Percentiles rank a stretch among this genome's conserved stretches.
Evolutionary conservation across 2,888 invertebrate genomes (phyloP).

Genomic region (Hypolimnas misippus): DNA sequence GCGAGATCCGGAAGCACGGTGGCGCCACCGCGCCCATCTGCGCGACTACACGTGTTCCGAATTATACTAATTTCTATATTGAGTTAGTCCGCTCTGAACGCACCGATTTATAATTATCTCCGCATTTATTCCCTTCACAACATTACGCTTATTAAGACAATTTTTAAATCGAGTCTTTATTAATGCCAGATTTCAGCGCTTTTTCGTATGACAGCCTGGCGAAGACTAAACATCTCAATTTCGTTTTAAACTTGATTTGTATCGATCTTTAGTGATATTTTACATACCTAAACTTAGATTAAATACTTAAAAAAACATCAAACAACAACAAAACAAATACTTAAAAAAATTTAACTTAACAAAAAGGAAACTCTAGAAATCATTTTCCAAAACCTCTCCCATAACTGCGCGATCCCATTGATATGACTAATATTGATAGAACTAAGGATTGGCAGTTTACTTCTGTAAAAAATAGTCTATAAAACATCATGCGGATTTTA

Average conservation of each 20-base stretch:
- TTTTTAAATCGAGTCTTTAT: conserved; percentile 14
- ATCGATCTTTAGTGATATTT: too few species aligned
- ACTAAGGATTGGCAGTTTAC: too few species aligned
- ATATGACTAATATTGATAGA: too few species aligned
- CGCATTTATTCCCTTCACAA: conserved; percentile 18
- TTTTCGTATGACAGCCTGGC: background rate
- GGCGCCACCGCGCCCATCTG: conserved; percentile 29
- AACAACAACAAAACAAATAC: too few species aligned
- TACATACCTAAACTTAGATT: too few species aligned
- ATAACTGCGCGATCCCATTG: too few species aligned
- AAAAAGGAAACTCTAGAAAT: too few species aligned
- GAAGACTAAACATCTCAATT: background rate
- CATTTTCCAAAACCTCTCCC: too few species aligned
- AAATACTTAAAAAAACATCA: too few species aligned
- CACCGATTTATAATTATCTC: conserved; percentile 29
- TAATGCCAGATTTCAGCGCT: conserved; percentile 5
- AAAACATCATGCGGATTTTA: too few species aligned
- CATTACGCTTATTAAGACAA: conserved; percentile 21
- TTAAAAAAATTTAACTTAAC: too few species aligned
- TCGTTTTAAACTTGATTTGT: background rate
- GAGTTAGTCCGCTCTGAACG: conserved; percentile 11
- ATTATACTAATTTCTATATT: conserved; percentile 34
- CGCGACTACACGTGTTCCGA: conserved; percentile 31
- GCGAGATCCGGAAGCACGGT: conserved; percentile 19
- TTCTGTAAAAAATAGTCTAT: too few species aligned